A percentile compares a stretch with the other conserved stretches of the same genome.
phyloP scores from a whole-genome alignment of 2,888 invertebrate species.

The Diploptera punctata region DNA sequence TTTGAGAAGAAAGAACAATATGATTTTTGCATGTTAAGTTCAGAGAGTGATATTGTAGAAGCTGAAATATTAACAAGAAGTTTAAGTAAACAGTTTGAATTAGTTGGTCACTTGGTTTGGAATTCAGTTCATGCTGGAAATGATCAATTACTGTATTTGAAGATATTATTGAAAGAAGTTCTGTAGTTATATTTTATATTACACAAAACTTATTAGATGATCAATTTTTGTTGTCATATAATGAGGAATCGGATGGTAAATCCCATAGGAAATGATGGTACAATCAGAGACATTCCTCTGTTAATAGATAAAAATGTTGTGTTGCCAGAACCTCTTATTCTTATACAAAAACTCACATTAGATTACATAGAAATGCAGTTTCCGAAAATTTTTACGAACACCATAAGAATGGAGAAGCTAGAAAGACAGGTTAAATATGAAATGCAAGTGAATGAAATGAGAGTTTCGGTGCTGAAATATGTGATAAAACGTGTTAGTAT shows the following conservation, averaged over 20 bases:
- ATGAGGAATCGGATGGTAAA: background rate
- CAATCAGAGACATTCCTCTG: slow-evolving; percentile 1
- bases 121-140: background rate
- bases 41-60: background rate
- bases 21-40: slow-evolving; percentile 12
- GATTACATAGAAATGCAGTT: slow-evolving; percentile 1
- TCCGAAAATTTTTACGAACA: background rate
- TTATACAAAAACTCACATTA: background rate
- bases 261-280: background rate
- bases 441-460: no score
- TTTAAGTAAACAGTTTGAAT: background rate
- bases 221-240: slow-evolving; percentile 5
- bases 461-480: no score
- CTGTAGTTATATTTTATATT: background rate
- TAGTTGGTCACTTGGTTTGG: background rate
- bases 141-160: slow-evolving; percentile 6
- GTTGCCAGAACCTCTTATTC: background rate
- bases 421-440: no score
- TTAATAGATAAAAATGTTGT: background rate
- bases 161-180: background rate
- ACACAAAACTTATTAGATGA: slow-evolving; percentile 9
- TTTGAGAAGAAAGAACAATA: slow-evolving; percentile 10
- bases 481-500: no score
- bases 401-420: no score
- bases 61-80: background rate